Percentiles rank a stretch among this genome's conserved stretches.
phyloP scores from a whole-genome alignment of 35 echinoderm and acorn worm genomes.

The Heliocidaris tuberculata region DNA sequence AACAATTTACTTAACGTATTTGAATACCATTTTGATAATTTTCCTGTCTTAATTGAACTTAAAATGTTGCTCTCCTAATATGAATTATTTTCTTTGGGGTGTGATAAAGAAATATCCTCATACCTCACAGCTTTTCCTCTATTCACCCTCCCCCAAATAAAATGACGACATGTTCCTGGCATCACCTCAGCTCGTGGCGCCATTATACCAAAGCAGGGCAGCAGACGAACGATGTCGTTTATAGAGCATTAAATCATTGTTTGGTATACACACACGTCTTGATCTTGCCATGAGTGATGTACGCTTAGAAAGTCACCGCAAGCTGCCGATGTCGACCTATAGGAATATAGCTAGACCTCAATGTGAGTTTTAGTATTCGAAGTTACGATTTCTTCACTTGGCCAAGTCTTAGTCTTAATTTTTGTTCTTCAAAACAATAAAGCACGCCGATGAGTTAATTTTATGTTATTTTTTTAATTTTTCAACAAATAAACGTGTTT shows the following conservation, averaged over 20 bases:
- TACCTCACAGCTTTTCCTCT: no score
- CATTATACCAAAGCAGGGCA: background rate
- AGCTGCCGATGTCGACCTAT: background rate
- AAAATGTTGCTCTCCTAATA: no score
- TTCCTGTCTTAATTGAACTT: no score
- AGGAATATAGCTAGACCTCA: background rate
- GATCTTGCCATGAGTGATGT: background rate
- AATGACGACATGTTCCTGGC: background rate
- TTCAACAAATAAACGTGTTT: no score
- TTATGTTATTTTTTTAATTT: no score
- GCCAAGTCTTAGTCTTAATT: background rate
- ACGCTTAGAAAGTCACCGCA: background rate
- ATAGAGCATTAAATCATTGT: conserved; percentile 2
- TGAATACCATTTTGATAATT: no score
- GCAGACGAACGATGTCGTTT: background rate
- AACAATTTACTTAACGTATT: no score
- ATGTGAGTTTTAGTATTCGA: background rate
- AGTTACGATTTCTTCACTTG: background rate
- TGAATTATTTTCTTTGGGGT: no score
- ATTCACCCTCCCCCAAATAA: no score
- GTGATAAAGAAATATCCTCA: no score
- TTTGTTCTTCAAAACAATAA: background rate
- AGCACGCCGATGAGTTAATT: background rate
- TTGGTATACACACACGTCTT: background rate
- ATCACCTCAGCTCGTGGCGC: background rate